phyloP scores from a whole-genome alignment of 2,888 invertebrate species.

The Megalurothrips usitatus region DNA sequence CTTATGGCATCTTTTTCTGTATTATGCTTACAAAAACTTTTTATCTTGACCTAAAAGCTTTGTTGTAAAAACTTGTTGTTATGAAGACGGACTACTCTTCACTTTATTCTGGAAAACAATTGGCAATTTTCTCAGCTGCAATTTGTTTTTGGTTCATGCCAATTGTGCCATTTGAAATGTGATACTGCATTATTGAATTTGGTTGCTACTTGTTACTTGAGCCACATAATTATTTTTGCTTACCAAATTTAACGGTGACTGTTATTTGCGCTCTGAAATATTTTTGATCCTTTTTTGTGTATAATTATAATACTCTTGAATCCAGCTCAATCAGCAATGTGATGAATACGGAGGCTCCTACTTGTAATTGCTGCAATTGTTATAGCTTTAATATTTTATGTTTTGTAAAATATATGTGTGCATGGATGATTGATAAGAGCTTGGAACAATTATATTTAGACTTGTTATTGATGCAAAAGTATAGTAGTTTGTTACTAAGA shows the following conservation, averaged over 20 bases:
- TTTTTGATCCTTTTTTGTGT: too few species aligned
- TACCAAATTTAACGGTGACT: not conserved
- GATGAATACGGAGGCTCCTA: not conserved
- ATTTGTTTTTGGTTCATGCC: not conserved
- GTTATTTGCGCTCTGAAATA: not conserved
- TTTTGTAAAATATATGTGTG: not conserved
- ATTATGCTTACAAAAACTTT: too few species aligned
- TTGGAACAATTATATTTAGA: not conserved
- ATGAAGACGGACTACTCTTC: too few species aligned
- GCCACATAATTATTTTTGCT: not conserved
- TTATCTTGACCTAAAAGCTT: too few species aligned
- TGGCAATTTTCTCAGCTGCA: not conserved
- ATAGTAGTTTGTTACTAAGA: not conserved
- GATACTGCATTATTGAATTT: not conserved
- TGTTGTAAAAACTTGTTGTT: too few species aligned
- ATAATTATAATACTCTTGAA: not conserved
- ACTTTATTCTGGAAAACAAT: too few species aligned
- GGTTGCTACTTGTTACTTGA: too few species aligned
- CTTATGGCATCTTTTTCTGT: too few species aligned
- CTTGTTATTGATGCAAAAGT: not conserved
- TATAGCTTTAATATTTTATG: conserved; percentile 25
- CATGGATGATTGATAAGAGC: not conserved
- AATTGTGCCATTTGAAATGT: conserved; percentile 7
- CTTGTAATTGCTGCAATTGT: not conserved
- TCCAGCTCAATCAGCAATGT: not conserved